Base-by-base conservation (phyloP, 2,113 vertebrate species). In the Hippocampus mohnikei region DNA sequence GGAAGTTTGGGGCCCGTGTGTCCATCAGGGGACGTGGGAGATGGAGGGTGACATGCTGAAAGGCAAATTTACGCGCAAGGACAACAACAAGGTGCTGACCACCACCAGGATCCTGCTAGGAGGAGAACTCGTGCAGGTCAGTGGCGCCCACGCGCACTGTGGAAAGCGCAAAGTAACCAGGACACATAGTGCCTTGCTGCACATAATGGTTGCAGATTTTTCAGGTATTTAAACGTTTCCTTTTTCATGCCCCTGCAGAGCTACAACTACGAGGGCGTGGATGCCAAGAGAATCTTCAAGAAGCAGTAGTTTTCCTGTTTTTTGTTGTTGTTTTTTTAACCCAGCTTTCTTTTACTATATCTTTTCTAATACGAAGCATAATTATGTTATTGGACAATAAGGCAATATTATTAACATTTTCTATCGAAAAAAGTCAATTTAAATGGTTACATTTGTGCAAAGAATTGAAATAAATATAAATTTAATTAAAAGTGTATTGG, bases 261-360 rank as follows among this genome's bases (percentile, higher is more conserved):
- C 58, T 98, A 95, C 0, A 0, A 25, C 16, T 98, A 96, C 2
- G 95, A 98, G 52, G 96, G 95, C 60, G 93, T 95, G 37, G 91
- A 95, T 48, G 93, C 95, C 44, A 96, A 95, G 86, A 94, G 96
- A 80, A 78, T 92, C 91, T 98, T 98, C 90, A 98, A 97, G 85
- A 96, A 88, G 83, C 87, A 69, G 21, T 98, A 83, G 94, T 20
- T 21, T 74, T 75, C n/a, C 64, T 15, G 37, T 79, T 56, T 27
- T n/a, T n/a, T n/a, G n/a, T 58, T 66, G 80, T 82, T 84, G 78
- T 73, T 48, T 66, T 27, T 9, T 48, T 15, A 23, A 23, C 8
- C 8, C 10, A 64, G 23, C 5, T 62, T 37, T 33, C 61, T 41
- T 63, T 21, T 29, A 20, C 60, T 9, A 10, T 63, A 41, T 63